Evolutionary conservation across 2,888 invertebrate genomes (phyloP).

Genomic region (Chalcis sispes): DNA sequence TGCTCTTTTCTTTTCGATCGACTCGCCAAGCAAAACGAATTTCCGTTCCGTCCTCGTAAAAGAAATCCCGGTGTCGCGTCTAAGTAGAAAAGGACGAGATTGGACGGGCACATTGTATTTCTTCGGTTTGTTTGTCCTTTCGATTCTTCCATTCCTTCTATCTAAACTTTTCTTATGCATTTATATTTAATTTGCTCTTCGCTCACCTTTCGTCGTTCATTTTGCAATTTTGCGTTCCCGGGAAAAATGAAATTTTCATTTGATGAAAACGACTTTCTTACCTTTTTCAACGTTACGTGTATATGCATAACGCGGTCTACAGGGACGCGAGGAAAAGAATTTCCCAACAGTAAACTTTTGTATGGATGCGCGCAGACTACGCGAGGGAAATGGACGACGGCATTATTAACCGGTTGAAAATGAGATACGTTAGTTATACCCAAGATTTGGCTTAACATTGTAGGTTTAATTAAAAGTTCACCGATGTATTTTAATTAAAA

Average conservation of each 20-base stretch:
- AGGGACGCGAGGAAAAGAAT: too few relatives aligned
- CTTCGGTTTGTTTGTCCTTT: neutral
- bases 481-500: too few relatives aligned
- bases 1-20: neutral
- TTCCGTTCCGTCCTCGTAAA: neutral
- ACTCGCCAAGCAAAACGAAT: slow-evolving; percentile 15
- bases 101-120: slow-evolving; percentile 8
- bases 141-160: neutral
- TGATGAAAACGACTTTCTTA: slow-evolving; percentile 10
- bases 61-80: neutral
- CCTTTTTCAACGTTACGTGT: too few relatives aligned
- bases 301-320: too few relatives aligned
- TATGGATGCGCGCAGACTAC: too few relatives aligned
- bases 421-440: too few relatives aligned
- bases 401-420: too few relatives aligned
- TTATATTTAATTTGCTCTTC: neutral
- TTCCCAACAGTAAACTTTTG: too few relatives aligned
- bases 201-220: neutral
- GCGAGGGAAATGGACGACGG: too few relatives aligned
- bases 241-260: slow-evolving; percentile 23
- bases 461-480: too few relatives aligned
- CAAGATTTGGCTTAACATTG: too few relatives aligned
- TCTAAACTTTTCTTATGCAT: neutral
- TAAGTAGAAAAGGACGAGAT: slow-evolving; percentile 40
- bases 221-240: neutral